Percentiles rank a stretch among this genome's conserved stretches.
phyloP scores from a whole-genome alignment of 2,797 vertebrate genomes.

The Hippopotamyrus pictus region DNA sequence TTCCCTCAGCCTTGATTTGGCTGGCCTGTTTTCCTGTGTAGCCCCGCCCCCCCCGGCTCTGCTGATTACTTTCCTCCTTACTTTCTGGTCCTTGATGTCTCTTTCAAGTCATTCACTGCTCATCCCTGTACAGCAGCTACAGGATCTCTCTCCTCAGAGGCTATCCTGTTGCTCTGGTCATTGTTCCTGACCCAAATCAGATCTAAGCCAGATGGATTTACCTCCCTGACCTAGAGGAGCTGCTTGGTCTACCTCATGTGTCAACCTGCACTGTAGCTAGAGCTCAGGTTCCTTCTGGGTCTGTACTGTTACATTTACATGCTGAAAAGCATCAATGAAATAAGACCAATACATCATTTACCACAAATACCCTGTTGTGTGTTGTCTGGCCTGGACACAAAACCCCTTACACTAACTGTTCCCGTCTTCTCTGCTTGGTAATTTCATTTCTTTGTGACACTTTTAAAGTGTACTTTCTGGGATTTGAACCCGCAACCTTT shows the following conservation, averaged over 20 bases:
- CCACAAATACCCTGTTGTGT: neutral
- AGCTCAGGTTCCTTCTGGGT: neutral
- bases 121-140: neutral
- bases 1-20: neutral
- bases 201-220: neutral
- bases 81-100: neutral
- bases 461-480: neutral
- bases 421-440: neutral
- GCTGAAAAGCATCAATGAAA: neutral
- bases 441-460: neutral
- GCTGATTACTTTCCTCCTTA: neutral
- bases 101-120: neutral
- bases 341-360: neutral
- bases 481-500: neutral
- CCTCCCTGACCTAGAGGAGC: neutral
- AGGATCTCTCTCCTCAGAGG: neutral
- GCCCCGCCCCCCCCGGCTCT: neutral
- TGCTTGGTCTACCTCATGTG: neutral
- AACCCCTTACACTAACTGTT: neutral
- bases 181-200: neutral
- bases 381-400: neutral
- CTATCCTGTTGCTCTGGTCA: neutral
- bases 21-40: neutral
- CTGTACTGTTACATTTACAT: neutral
- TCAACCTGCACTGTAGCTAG: neutral